Percentiles rank a stretch among this genome's conserved stretches.
These are phyloP conservation scores for Chlorops oryzae DNA, from an alignment of 1,140 invertebrate genomes.

Conservation along the genomic window DNA sequence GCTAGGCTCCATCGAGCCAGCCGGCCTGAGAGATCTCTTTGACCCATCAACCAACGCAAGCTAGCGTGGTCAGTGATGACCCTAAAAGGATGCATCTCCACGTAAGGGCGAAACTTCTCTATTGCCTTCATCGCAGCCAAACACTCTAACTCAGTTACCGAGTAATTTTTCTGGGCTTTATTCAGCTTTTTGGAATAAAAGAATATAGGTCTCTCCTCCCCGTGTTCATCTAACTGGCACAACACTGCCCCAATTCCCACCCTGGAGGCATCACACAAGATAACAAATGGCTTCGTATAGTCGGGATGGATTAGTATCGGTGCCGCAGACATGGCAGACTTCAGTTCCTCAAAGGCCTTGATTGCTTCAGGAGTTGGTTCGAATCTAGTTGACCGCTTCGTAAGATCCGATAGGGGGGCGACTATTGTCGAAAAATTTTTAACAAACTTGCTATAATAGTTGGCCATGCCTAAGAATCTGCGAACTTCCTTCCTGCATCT, in stretches of 20 bases:
- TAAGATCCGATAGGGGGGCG: slow-evolving; percentile 1
- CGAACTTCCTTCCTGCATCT: slow-evolving; percentile 18
- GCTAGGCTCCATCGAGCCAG: too few relatives aligned
- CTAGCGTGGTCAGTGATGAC: slow-evolving; percentile 32
- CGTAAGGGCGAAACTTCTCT: slow-evolving; percentile 46
- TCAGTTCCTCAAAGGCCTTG: slow-evolving; percentile 29
- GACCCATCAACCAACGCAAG: too few relatives aligned
- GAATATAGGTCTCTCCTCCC: slow-evolving; percentile 25
- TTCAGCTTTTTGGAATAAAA: too few relatives aligned
- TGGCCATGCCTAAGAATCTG: slow-evolving; percentile 9
- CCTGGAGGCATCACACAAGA: slow-evolving; percentile 41
- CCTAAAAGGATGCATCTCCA: slow-evolving; percentile 39
- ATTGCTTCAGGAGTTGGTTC: slow-evolving; percentile 28
- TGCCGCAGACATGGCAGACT: slow-evolving; percentile 25
- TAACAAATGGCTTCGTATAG: slow-evolving; percentile 31
- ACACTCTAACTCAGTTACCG: too few relatives aligned
- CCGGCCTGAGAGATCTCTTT: too few relatives aligned
- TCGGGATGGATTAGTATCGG: slow-evolving; percentile 40
- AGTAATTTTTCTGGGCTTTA: too few relatives aligned
- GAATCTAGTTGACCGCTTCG: background rate
- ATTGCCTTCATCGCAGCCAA: too few relatives aligned
- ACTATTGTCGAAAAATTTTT: background rate
- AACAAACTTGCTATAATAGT: slow-evolving; percentile 7
- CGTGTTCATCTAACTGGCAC: slow-evolving; percentile 23
- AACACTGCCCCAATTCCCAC: slow-evolving; percentile 37